Base-by-base conservation (phyloP, 2,113 vertebrate species). In the Neodontobutis hainanensis region DNA sequence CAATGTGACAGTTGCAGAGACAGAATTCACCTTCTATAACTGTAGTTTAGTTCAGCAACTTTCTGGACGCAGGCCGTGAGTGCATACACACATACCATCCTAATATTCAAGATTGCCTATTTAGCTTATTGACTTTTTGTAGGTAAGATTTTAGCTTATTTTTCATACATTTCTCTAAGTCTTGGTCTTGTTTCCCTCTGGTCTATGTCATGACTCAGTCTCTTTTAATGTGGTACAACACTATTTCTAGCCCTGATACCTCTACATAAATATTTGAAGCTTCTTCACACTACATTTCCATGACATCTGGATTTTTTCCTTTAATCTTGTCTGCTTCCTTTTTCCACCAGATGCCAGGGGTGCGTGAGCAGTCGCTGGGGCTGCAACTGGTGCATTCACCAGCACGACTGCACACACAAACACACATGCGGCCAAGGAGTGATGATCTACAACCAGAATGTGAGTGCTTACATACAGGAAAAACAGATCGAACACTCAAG, bases 351-450 rank as follows among this genome's bases (percentile, higher is more conserved):
- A 82, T 99, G 97, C 84, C 94, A 92, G 68, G 95, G 95, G 46
- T 99, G 97, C 16, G 95, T 97, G 56, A 95, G 93, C 90, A 98
- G 96, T 77, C 93, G 82, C 16, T 99, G 97, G 97, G 92, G 95
- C 2, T 99, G 97, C 82, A 95, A 96, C 84, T 99, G 97, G 97
- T 99, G 97, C 9, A 89, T 98, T 73, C 95, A 96, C 73, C 93
- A 95, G 80, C 96, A 99, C 62, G 82, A 94, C 57, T 99, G 97
- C 82, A 97, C 97, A 0, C 95, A 97, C 83, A 92, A 93, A 86
- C 81, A 86, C 64, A 74, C 84, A 2, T 99, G 97, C 70, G 94
- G 94, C 34, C 86, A 87, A 2, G 96, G 95, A 57, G 81, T 92
- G 11, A 92, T 95, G 77, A 94, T 99, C 84, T 93, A 91, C 88